These are phyloP conservation scores for Thripadectes ignobilis DNA, from an alignment of 2,797 vertebrate genomes.

Conservation along the genomic window DNA sequence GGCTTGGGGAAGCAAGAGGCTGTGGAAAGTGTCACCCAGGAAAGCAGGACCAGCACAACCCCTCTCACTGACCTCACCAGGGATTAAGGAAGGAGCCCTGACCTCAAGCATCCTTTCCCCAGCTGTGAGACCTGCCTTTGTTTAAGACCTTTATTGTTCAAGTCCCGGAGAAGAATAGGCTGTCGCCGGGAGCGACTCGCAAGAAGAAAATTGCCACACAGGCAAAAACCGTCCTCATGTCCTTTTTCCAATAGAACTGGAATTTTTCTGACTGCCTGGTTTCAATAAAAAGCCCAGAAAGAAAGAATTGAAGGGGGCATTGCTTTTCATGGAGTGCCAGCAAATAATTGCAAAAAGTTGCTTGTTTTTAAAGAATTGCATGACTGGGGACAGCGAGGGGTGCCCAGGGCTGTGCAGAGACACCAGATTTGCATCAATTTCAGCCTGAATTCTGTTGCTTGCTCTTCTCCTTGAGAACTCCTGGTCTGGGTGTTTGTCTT, in stretches of 20 bases:
- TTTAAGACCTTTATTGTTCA: conserved; percentile 41
- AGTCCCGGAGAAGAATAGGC: conserved; percentile 17
- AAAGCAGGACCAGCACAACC: not conserved
- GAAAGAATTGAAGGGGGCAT: conserved; percentile 13
- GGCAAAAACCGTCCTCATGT: not conserved
- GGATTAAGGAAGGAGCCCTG: not conserved
- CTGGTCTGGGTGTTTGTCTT: not conserved
- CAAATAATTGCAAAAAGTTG: conserved; percentile 7
- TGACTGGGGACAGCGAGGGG: not conserved
- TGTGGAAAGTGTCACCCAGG: not conserved
- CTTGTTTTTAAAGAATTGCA: not conserved
- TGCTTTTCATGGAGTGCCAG: conserved; percentile 42
- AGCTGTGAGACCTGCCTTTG: not conserved
- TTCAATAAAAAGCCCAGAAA: conserved; percentile 33
- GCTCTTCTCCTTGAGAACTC: not conserved
- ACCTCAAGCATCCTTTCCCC: not conserved
- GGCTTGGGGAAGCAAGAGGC: not conserved
- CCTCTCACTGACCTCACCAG: not conserved
- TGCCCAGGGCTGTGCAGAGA: not conserved
- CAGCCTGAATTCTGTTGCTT: not conserved
- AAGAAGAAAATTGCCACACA: conserved; percentile 39
- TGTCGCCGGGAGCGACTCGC: not conserved
- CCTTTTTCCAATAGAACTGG: conserved; percentile 40
- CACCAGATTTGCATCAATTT: not conserved
- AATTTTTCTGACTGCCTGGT: conserved; percentile 35